Conservation (phyloP, 2,113 vertebrate species). For the Cercocebus atys region DNA sequence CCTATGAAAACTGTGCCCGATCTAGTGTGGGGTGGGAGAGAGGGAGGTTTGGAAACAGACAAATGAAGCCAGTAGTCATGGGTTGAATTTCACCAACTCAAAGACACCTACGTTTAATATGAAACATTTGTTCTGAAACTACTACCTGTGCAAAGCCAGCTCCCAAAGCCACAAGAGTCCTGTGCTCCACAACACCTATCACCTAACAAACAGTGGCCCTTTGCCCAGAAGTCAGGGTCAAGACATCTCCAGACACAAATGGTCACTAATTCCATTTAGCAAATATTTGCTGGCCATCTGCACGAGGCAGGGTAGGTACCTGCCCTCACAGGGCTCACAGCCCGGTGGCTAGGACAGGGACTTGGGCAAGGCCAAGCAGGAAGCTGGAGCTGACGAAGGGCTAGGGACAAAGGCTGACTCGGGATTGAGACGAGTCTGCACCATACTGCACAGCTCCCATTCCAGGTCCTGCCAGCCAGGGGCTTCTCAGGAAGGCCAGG, state of each 20-base stretch:
- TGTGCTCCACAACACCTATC: fast-evolving
- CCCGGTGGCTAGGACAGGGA: background rate
- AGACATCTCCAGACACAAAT: background rate
- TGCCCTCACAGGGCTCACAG: background rate
- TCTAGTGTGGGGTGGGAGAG: background rate
- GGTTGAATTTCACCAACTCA: background rate
- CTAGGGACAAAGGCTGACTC: background rate
- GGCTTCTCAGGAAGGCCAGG: background rate
- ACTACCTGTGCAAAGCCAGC: background rate
- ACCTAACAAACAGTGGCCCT: background rate
- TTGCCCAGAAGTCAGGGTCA: background rate
- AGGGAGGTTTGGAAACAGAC: background rate
- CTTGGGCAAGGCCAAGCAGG: background rate
- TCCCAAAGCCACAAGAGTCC: background rate
- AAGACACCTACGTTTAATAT: background rate
- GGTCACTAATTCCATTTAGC: background rate
- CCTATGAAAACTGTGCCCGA: background rate
- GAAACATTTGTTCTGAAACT: background rate
- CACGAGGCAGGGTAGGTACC: fast-evolving
- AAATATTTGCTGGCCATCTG: background rate
- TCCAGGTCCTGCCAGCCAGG: background rate
- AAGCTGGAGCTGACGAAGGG: background rate
- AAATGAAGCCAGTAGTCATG: background rate
- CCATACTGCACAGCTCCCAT: background rate
- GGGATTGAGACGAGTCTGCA: background rate